Base-by-base conservation (phyloP, 1,140 invertebrate genomes). In the Sminthurinus signatus region DNA sequence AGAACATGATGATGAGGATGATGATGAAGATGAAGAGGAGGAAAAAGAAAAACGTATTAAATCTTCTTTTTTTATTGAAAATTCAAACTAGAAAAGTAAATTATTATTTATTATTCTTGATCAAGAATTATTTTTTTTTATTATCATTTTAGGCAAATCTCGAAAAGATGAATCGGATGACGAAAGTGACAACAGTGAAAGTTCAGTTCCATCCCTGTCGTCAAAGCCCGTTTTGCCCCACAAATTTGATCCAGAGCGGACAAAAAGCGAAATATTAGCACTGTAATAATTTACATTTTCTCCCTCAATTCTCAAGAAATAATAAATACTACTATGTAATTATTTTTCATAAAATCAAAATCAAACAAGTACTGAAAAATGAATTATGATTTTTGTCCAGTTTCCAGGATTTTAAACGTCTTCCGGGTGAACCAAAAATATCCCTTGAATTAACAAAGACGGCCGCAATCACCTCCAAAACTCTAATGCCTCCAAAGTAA, bases 371-470 rank as follows among this genome's bases (percentile, higher is more conserved):
- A n/a, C n/a, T n/a, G n/a, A n/a, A n/a, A n/a, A 15, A 36, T 15
- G 15, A 5, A 39, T 68, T 28, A 27, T 2, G 52, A 43, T 8
- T 19, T 52, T 29, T 71, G n/a, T n/a, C n/a, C 21, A 73, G 76
- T 31, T 76, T 79, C 46, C 66, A 73, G 4, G 74, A 78, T 32
- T 73, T 78, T 44, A 77, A 81, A 31, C 72, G 75, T 64, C 75
- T 77, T 28, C 78, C 80, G 0, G 79, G 77, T 31, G 81, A 82
- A 61, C 81, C 80, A 12, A 69, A 74, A 23, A 73, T 83, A 8
- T 61, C 74, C 23, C 64, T 83, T n/a, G 64, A 75, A 28, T 70
- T 80, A 21, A 70, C 61, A 2, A 57, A 76, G 46, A 73, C 54
- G 19, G 42, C 10, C 1, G 17, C 36, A 15, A 32, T 73, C 12